Base-by-base conservation (phyloP, 2,113 vertebrate genomes). In the Neogale vison region DNA sequence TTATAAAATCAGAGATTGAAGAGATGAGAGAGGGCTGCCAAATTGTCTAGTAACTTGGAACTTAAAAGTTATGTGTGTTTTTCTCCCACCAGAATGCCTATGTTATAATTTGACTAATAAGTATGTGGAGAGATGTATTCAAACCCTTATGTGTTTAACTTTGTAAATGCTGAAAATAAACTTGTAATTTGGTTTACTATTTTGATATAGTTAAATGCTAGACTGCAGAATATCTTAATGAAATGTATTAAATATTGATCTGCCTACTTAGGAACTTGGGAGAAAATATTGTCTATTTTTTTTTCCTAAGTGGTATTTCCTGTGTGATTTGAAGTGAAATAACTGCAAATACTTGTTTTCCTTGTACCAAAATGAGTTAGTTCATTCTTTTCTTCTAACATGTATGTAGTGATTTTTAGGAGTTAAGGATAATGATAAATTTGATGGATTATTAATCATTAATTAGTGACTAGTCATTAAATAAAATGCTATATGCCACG, bases 131-230 rank as follows among this genome's bases (percentile, higher is more conserved):
- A 80, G 39, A 69, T 93, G 15, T 82, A 42, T 59, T 95, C 24
- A 88, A 93, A 82, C 17, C 85, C 76, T 92, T 97, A 45, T 55
- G 3, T 83, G 20, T 93, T 3, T 88, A 77, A 84, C 31, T 29
- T 85, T 88, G 45, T 45, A 93, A 95, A 3, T 94, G 74, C 83
- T 83, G 14, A 91, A 42, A 86, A 50, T 93, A 61, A 92, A 86
- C 4, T 92, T 86, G 11, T 85, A 74, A 93, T 92, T 90, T 85
- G 12, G 17, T 39, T 67, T 95, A 9, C 6, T 4, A 74, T 97
- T 98, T 97, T 95, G 55, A 45, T 97, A 13, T 21, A 42, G 15
- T 39, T 67, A 91, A 96, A 47, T 74, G 50, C 45, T 96, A 81
- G 13, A 88, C 76, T 85, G 50, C 21, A 95, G 85, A 95, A 47